Percentiles rank a stretch among this genome's conserved stretches.
phyloP scores from a whole-genome alignment of 2,113 vertebrate species.

The Clarias macrocephalus region DNA sequence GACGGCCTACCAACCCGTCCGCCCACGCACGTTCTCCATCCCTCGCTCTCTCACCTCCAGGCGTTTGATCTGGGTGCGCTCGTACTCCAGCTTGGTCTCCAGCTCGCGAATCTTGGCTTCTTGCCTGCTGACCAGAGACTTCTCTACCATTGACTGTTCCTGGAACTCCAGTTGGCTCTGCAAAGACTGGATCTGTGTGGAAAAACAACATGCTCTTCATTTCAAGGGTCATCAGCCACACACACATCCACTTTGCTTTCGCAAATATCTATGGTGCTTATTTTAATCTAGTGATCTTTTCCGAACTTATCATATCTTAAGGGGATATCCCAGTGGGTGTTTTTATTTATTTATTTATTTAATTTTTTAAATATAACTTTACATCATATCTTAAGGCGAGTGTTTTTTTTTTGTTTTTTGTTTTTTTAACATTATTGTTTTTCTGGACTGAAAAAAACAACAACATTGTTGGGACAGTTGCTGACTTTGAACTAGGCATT shows the following conservation, averaged over 20 bases:
- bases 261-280: neutral
- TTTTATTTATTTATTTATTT: no score
- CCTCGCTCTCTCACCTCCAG: slow-evolving; percentile 80
- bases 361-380: no score
- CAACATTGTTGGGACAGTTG: neutral
- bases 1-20: neutral
- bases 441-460: neutral
- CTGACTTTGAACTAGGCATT: neutral
- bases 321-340: neutral
- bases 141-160: slow-evolving; percentile 98
- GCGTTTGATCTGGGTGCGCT: slow-evolving; percentile 92
- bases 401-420: neutral
- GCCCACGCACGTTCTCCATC: neutral
- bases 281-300: neutral
- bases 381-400: neutral
- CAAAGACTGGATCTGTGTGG: slow-evolving; percentile 84
- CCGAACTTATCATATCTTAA: neutral
- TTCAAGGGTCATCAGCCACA: neutral
- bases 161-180: slow-evolving; percentile 96
- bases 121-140: slow-evolving; percentile 93
- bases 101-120: slow-evolving; percentile 97
- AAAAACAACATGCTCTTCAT: neutral
- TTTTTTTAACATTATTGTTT: neutral
- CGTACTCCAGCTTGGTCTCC: slow-evolving; percentile 95
- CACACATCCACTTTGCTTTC: neutral